A percentile compares a stretch with the other conserved stretches of the same genome.
These are phyloP conservation scores for Perca fluviatilis DNA, from an alignment of 2,113 vertebrate species.

Conservation along the genomic window DNA sequence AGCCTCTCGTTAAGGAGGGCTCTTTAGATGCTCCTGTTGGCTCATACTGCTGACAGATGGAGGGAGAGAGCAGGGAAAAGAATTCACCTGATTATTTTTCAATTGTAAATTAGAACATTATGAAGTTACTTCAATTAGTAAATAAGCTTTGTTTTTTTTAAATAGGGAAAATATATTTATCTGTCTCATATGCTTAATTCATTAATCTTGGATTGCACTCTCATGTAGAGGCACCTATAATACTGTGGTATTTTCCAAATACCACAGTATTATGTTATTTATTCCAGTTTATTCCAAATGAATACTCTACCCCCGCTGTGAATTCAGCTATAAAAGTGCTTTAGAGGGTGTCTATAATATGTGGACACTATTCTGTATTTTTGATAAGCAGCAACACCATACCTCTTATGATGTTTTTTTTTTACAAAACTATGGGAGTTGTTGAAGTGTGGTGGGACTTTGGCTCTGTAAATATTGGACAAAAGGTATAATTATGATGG, in stretches of 20 bases:
- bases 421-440: conserved; percentile 8
- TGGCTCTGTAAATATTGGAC: background rate
- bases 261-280: background rate
- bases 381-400: background rate
- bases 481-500: conserved; percentile 3
- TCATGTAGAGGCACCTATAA: background rate
- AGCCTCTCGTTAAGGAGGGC: conserved; percentile 69
- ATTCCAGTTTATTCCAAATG: background rate
- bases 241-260: background rate
- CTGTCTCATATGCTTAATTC: background rate
- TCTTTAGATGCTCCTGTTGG: conserved; percentile 38
- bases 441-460: conserved; percentile 2
- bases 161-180: background rate
- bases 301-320: background rate
- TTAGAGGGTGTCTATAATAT: background rate
- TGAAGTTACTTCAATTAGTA: conserved; percentile 7
- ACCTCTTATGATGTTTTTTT: conserved; percentile 22
- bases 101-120: background rate
- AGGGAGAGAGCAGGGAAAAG: background rate
- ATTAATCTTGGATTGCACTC: background rate
- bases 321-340: background rate
- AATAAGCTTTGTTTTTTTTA: conserved; percentile 21
- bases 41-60: conserved; percentile 27
- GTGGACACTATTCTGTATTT: background rate
- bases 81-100: conserved; percentile 30